Evolutionary conservation across 2,888 invertebrate species (phyloP), one percentile per base, ranked within the genome.

Genomic region (Sphaerophoria taeniata): DNA sequence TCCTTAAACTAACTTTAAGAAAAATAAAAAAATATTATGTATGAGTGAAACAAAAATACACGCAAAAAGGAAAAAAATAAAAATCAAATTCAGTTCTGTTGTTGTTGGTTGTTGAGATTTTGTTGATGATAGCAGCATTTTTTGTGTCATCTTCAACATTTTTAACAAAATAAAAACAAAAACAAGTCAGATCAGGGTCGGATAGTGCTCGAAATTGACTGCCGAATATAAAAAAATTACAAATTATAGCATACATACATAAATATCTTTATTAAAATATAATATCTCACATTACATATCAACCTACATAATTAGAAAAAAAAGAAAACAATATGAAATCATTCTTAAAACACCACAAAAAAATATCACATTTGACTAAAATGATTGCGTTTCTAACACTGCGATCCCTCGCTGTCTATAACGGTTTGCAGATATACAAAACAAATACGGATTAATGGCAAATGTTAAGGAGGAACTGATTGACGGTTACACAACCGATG

Each of bases 391-490:
- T 76, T 88, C 87, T 88, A 88, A 88, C 83, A 85, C 88, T 88
- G 88, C 89, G 88, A 88, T 88, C 88, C 88, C 87, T 82, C 88
- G 87, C 87, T 88, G 88, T 88, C 80, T 85, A 39, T 39, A 80
- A 76, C 85, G 85, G 85, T 85, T 89, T 88, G 89, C 89, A 89
- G 89, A 88, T 89, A 88, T 87, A 86, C 88, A 88, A 84, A 88
- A 87, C 80, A 87, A 88, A 82, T 88, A 85, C 65, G 87, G 84
- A 74, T 71, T 85, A 77, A 81, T 88, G 69, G 75, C 56, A 69
- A 87, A 67, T 75, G 83, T 83, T 53, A 83, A 87, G 75, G 82
- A 87, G 67, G 87, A 87, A 83, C 65, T 63, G 43, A 61, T 80
- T 81, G 85, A 85, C 34, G 73, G 72, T 43, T 77, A 76, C 43